Evolutionary conservation across 2,888 invertebrate species (phyloP).

Genomic region (Strigamia transsilvanica): DNA sequence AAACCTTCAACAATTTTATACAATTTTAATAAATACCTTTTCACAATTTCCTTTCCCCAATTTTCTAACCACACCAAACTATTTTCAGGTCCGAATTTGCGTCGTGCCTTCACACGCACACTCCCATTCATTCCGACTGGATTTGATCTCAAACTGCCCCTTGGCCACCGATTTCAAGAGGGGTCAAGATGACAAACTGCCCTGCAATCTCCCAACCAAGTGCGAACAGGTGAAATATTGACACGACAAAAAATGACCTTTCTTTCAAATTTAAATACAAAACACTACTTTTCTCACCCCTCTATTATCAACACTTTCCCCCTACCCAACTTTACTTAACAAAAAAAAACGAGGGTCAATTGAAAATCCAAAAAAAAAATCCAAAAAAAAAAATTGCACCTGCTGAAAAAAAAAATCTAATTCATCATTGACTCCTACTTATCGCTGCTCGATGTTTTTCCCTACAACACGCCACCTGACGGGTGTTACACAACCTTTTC

Average conservation of each 20-base stretch:
- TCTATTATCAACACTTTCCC: neutral
- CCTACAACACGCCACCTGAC: neutral
- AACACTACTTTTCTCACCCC: neutral
- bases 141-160: neutral
- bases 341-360: neutral
- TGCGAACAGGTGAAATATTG: neutral
- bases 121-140: constrained; percentile 1
- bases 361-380: neutral
- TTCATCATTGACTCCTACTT: neutral
- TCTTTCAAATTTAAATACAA: neutral
- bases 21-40: no score
- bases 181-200: neutral
- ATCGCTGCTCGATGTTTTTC: neutral
- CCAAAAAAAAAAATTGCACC: neutral
- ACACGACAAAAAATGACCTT: neutral
- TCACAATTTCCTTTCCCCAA: neutral
- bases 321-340: neutral
- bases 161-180: constrained; percentile 10
- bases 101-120: constrained; percentile 27
- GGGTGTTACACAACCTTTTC: constrained; percentile 3
- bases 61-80: neutral
- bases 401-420: neutral
- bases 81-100: neutral
- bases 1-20: no score
- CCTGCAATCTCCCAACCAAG: neutral